Evolutionary conservation across 2,797 vertebrate species (phyloP).

Genomic region (Manis javanica): DNA sequence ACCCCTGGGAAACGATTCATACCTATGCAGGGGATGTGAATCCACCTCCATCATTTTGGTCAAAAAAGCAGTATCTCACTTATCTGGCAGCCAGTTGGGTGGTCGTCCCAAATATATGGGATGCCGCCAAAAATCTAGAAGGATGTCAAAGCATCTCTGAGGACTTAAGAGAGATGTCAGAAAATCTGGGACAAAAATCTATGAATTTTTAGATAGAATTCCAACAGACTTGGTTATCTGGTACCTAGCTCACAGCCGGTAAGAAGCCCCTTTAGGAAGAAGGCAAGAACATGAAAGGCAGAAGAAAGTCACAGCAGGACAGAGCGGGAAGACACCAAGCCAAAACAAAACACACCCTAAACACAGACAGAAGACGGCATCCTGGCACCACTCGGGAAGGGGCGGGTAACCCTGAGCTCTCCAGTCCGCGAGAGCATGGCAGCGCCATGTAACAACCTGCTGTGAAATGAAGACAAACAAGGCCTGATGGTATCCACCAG

Average conservation of each 20-base stretch:
- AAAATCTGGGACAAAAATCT: not conserved
- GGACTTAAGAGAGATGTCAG: not conserved
- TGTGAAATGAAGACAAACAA: not conserved
- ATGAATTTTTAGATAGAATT: not conserved
- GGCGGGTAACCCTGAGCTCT: not conserved
- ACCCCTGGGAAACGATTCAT: not conserved
- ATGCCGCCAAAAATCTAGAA: not conserved
- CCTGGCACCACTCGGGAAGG: not conserved
- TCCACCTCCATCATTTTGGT: not conserved
- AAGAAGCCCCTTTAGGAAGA: not conserved
- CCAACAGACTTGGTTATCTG: not conserved
- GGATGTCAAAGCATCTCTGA: not conserved
- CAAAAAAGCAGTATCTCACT: not conserved
- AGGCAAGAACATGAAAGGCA: not conserved
- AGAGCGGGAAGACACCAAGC: not conserved
- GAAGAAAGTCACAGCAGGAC: not conserved
- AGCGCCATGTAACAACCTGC: accelerated
- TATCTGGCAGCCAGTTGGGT: not conserved
- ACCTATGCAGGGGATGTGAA: not conserved
- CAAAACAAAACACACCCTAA: not conserved
- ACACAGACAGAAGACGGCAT: not conserved
- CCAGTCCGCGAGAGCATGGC: no score
- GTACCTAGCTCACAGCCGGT: not conserved
- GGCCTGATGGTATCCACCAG: not conserved
- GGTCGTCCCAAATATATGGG: not conserved